Base-by-base conservation (phyloP, 2,113 vertebrate genomes). In the Dryoscopus gambensis region DNA sequence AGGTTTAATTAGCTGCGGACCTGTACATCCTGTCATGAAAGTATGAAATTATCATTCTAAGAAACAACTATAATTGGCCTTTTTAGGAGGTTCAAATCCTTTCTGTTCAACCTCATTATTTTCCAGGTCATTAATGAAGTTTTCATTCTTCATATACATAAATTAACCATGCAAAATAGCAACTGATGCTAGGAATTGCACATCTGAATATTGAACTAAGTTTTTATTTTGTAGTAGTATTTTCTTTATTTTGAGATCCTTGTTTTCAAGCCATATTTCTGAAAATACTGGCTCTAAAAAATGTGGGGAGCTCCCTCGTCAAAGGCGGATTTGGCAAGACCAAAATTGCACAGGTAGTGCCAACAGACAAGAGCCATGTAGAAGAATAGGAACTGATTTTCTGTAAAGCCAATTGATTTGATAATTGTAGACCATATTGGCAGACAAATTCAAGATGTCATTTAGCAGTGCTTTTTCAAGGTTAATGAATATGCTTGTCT, bases 301-400 rank as follows among this genome's bases (percentile, higher is more conserved):
- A 95, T 33, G 40, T 89, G 67, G 96, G 95, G 95, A 90, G 86
- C 95, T 97, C 55, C 90, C 79, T 59, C 8, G 71, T 63, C 68
- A 98, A 75, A 65, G 73, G 93, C 90, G 83, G 95, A 84, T 96
- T 97, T 97, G 94, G 93, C 95, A 97, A 96, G 87, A 91, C 95
- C 93, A 96, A 96, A 98, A 97, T 95, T 96, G 77, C 67, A 96
- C 97, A 98, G 97, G 97, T 98, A 97, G 89, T 97, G 97, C 97
- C 97, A 98, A 97, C 73, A 70, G 68, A 96, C 92, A 94, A 97
- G 85, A 97, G 95, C 88, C 95, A 68, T 77, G 93, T 47, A 86
- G 92, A 97, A 98, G 96, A 98, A 98, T 98, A 98, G 93, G 92
- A 97, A 96, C 98, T 98, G 98, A 98, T 98, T 98, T 98, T 97